Evolutionary conservation across 2,797 vertebrate species (phyloP).

Genomic region (Bradypodion ventrale): DNA sequence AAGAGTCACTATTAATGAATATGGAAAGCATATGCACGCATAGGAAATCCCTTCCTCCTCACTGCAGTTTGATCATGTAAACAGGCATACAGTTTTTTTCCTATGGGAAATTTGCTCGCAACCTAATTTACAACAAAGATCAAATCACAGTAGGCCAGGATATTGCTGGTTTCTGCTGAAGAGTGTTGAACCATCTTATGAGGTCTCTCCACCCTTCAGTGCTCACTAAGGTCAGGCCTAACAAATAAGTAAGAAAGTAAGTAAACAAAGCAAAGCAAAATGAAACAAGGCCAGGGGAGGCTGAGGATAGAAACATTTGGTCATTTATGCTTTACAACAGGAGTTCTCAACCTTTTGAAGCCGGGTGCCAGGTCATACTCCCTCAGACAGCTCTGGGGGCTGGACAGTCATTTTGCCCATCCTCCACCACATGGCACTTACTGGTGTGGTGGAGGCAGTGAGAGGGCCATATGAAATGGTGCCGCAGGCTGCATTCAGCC

Average conservation of each 20-base stretch:
- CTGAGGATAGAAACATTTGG: conserved; percentile 37
- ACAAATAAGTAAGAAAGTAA: neutral
- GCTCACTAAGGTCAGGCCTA: conserved; percentile 42
- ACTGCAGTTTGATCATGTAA: conserved; percentile 58
- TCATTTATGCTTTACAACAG: no score
- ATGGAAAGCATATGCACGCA: conserved; percentile 60
- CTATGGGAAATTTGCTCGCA: conserved; percentile 56
- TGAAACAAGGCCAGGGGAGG: conserved; percentile 41
- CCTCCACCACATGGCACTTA: no score
- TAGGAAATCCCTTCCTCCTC: conserved; percentile 64
- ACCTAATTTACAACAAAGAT: conserved; percentile 62
- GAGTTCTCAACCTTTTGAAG: no score
- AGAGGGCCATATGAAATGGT: no score
- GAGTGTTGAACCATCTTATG: conserved; percentile 47
- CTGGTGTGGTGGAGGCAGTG: no score
- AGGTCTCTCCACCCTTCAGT: conserved; percentile 49
- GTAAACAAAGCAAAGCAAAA: conserved; percentile 49
- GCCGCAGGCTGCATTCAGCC: no score
- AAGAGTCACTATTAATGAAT: conserved; percentile 62
- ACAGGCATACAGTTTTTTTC: conserved; percentile 27
- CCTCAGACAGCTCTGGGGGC: no score
- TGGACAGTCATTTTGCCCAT: no score
- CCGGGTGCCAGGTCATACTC: no score
- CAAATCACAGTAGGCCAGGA: conserved; percentile 62
- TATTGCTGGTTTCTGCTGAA: conserved; percentile 56